Conservation (phyloP, 2,888 invertebrate genomes). For the Chesias legatella region DNA sequence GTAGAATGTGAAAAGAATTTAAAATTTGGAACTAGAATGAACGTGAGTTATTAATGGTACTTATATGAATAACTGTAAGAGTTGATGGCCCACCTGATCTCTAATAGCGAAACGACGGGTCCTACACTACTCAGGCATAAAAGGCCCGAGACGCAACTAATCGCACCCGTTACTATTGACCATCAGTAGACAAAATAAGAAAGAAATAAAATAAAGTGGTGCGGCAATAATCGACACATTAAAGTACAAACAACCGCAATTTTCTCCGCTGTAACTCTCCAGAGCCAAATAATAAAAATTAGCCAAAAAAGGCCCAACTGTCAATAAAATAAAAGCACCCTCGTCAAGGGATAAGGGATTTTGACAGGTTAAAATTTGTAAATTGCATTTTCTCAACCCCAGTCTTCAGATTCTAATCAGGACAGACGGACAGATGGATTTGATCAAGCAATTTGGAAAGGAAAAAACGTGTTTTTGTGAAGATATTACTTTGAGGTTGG, state of each 20-base stretch:
- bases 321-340: conserved; percentile 40
- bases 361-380: conserved; percentile 39
- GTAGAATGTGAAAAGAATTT: not conserved
- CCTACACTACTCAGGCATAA: no score
- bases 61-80: no score
- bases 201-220: no score
- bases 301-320: conserved; percentile 25
- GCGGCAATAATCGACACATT: no score
- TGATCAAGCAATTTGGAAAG: conserved; percentile 13
- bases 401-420: conserved; percentile 25
- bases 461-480: conserved; percentile 8
- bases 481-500: not conserved
- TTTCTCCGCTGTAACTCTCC: not conserved
- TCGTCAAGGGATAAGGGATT: conserved; percentile 32
- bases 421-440: conserved; percentile 10
- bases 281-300: conserved; percentile 11
- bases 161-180: no score
- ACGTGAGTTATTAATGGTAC: no score
- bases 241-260: no score
- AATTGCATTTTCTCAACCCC: conserved; percentile 29
- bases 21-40: no score
- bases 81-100: no score
- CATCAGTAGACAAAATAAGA: no score
- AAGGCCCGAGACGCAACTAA: no score
- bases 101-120: no score